Evolutionary conservation across 2,797 vertebrate genomes (phyloP).

Genomic region (Myripristis jacobus): DNA sequence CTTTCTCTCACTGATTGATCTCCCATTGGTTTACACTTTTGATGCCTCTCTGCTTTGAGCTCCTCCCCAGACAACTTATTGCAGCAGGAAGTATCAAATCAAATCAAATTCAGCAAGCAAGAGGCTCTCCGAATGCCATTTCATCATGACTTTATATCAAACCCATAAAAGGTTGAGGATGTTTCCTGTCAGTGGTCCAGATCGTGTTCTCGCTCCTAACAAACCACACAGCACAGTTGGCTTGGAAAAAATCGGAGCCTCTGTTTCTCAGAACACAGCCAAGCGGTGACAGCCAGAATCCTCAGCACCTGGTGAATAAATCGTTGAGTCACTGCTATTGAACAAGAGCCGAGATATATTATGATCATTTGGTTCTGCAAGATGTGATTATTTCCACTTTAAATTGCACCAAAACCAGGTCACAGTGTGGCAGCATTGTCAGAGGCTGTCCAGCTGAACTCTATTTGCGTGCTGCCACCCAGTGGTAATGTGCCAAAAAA

Average conservation of each 20-base stretch:
- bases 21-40: no score
- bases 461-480: slow-evolving; percentile 69
- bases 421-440: slow-evolving; percentile 1
- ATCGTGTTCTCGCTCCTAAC: no score
- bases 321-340: not conserved
- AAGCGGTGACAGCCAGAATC: not conserved
- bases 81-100: no score
- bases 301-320: not conserved
- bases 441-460: slow-evolving; percentile 13
- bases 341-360: not conserved
- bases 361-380: not conserved
- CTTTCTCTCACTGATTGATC: no score
- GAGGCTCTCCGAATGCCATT: no score
- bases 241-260: not conserved
- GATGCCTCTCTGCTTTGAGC: no score
- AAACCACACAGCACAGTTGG: not conserved
- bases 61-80: no score
- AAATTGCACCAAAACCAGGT: slow-evolving; percentile 12
- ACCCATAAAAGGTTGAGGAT: no score
- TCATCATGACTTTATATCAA: no score
- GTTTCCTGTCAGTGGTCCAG: no score
- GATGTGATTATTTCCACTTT: slow-evolving; percentile 1
- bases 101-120: no score
- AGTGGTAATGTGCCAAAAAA: slow-evolving; percentile 48
- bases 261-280: not conserved